Evolutionary conservation across 1,140 invertebrate genomes (phyloP).

Genomic region (Maconellicoccus hirsutus): DNA sequence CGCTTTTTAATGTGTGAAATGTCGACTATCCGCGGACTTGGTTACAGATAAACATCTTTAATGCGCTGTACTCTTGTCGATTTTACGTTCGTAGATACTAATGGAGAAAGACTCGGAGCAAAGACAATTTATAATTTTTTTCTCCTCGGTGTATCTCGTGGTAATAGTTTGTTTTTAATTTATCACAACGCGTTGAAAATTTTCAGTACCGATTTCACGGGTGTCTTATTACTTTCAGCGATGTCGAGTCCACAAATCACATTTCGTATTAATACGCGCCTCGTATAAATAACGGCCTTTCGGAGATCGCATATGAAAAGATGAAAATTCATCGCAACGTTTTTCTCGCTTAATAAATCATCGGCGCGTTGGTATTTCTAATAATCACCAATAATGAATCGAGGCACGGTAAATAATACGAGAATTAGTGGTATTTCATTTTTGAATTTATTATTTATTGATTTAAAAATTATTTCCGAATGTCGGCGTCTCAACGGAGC

Average conservation of each 20-base stretch:
- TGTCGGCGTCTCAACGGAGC: too few relatives aligned
- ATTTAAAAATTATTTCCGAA: too few relatives aligned
- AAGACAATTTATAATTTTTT: constrained; percentile 10
- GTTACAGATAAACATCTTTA: background rate
- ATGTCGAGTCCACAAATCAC: background rate
- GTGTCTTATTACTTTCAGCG: background rate
- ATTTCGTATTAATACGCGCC: background rate
- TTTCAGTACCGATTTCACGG: background rate
- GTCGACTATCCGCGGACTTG: background rate
- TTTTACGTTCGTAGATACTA: too few relatives aligned
- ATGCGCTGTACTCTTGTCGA: too few relatives aligned
- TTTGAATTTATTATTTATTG: too few relatives aligned
- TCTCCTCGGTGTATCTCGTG: background rate
- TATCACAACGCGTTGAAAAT: background rate
- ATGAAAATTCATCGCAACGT: too few relatives aligned
- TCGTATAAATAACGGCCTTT: background rate
- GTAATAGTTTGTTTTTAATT: background rate
- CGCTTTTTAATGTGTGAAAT: background rate
- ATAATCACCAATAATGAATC: too few relatives aligned
- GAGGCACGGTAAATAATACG: too few relatives aligned
- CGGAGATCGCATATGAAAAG: too few relatives aligned
- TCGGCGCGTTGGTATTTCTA: too few relatives aligned
- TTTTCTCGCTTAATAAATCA: too few relatives aligned
- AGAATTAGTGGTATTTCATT: too few relatives aligned
- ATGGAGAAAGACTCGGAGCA: background rate